These are phyloP conservation scores for Sinelater perroti DNA, from an alignment of 2,888 invertebrate genomes.

Conservation along the genomic window DNA sequence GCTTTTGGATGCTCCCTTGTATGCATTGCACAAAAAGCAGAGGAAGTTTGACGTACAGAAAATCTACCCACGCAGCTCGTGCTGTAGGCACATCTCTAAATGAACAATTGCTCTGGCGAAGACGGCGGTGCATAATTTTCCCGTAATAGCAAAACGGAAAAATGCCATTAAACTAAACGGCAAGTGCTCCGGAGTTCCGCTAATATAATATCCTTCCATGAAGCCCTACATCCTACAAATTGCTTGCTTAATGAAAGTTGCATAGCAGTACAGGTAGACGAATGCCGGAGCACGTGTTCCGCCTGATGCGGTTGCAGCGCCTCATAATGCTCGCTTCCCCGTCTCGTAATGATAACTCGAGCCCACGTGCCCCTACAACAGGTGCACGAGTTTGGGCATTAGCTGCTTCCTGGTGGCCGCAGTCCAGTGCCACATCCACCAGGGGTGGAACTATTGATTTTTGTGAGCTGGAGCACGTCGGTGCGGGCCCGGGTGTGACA, in stretches of 20 bases:
- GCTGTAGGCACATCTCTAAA: no score
- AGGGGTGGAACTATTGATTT: conserved; percentile 54
- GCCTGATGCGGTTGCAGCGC: neutral
- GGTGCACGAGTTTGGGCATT: conserved; percentile 27
- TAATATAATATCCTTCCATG: conserved; percentile 17
- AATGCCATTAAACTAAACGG: conserved; percentile 26
- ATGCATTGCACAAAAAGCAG: no score
- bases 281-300: conserved; percentile 13
- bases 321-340: conserved; percentile 9
- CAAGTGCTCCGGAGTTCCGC: conserved; percentile 16
- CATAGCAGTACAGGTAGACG: conserved; percentile 15
- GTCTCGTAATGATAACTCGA: conserved; percentile 19
- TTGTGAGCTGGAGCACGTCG: conserved; percentile 52
- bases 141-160: no score
- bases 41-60: no score
- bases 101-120: no score
- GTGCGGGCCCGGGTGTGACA: conserved; percentile 47
- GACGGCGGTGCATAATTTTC: no score
- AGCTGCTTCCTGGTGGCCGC: conserved; percentile 46
- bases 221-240: conserved; percentile 23
- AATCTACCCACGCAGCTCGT: no score
- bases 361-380: conserved; percentile 35
- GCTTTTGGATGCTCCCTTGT: no score
- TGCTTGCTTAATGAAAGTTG: conserved; percentile 27
- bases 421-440: conserved; percentile 46